Evolutionary conservation across 2,888 invertebrate species (phyloP).

Genomic region (Eledona agricola): DNA sequence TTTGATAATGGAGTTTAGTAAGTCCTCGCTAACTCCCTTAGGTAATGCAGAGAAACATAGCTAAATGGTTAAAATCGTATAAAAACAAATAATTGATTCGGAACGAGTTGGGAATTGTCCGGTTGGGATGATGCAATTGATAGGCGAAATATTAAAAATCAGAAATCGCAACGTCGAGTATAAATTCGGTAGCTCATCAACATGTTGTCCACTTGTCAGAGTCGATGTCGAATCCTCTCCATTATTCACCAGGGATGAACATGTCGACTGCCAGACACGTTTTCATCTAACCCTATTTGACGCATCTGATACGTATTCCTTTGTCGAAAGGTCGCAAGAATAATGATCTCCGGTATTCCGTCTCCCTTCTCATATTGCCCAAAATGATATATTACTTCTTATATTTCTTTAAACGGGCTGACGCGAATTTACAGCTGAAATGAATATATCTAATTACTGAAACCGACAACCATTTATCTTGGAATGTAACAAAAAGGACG

Average conservation of each 20-base stretch:
- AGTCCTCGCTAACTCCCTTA: conserved; percentile 12
- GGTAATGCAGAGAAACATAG: conserved; percentile 11
- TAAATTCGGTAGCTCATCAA: conserved; percentile 44
- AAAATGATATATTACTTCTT: conserved; percentile 48
- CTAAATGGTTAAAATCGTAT: conserved; percentile 10
- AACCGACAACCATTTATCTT: conserved; percentile 18
- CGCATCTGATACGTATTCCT: conserved; percentile 53
- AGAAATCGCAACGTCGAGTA: conserved; percentile 9
- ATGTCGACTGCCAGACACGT: conserved; percentile 49
- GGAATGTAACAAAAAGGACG: conserved; percentile 7
- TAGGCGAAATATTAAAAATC: not conserved
- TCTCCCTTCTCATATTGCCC: conserved; percentile 47
- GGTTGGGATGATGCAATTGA: not conserved
- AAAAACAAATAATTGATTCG: conserved; percentile 18
- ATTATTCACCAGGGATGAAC: conserved; percentile 53
- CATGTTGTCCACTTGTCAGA: conserved; percentile 53
- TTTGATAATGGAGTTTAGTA: conserved; percentile 18
- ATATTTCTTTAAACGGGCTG: conserved; percentile 37
- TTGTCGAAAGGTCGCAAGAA: conserved; percentile 53
- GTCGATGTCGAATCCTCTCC: conserved; percentile 48
- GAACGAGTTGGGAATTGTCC: too few relatives aligned
- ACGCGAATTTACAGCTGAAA: conserved; percentile 36
- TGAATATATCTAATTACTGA: conserved; percentile 18
- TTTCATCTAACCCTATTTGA: conserved; percentile 51
- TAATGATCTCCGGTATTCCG: conserved; percentile 50